Percentiles rank a stretch among this genome's conserved stretches.
Conservation (phyloP, 2,113 vertebrate species). For the Anolis sagrei region DNA sequence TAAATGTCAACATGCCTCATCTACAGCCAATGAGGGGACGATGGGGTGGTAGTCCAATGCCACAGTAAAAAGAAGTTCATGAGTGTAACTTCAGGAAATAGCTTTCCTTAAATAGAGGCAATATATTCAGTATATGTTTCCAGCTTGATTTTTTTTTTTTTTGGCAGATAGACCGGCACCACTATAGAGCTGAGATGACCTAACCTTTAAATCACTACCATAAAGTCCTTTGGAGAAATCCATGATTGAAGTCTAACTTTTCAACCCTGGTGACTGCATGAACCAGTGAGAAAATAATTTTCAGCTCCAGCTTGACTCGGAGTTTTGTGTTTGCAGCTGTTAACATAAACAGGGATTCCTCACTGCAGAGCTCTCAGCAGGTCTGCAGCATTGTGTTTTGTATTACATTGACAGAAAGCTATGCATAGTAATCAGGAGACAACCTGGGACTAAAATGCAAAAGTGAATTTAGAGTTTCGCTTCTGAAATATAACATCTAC, state of each 20-base stretch:
- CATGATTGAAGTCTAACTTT: conserved; percentile 59
- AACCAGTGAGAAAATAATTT: conserved; percentile 73
- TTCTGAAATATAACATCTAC: conserved; percentile 70
- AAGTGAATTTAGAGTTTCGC: conserved; percentile 73
- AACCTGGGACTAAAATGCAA: conserved; percentile 79
- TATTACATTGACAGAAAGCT: conserved; percentile 80
- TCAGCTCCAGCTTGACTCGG: conserved; percentile 70
- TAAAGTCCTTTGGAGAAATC: conserved; percentile 50
- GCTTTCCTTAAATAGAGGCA: background rate
- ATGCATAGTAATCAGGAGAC: conserved; percentile 82
- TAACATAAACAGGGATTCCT: conserved; percentile 79
- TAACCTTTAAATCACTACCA: background rate
- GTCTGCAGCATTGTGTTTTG: conserved; percentile 74
- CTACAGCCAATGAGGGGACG: background rate
- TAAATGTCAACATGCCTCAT: background rate
- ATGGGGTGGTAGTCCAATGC: too few relatives aligned
- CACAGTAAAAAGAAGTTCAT: background rate
- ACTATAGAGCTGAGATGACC: background rate
- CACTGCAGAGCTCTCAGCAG: conserved; percentile 76
- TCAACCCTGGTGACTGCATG: conserved; percentile 47
- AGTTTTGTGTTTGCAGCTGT: conserved; percentile 79
- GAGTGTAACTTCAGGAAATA: background rate
- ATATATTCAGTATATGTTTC: background rate
- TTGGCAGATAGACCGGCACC: background rate
- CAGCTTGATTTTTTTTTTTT: background rate